phyloP scores from a whole-genome alignment of 2,888 invertebrate genomes.

The Didymodactylos carnosus region DNA sequence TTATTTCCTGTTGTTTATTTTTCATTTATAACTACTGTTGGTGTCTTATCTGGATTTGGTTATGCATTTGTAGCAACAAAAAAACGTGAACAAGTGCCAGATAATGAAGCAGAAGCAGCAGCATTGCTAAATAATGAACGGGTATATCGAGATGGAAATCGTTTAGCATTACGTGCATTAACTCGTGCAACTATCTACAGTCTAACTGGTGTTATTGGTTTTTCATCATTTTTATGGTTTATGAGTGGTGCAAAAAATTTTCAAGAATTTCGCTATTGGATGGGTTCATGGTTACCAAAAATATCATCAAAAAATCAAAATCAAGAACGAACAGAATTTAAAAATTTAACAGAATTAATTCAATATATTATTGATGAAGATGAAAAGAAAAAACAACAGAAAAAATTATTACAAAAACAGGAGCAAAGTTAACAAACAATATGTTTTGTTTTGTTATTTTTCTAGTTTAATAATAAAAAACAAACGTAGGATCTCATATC shows the following conservation, averaged over 20 bases:
- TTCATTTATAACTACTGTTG: conserved; percentile 3
- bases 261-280: conserved; percentile 8
- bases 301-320: background rate
- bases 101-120: conserved; percentile 3
- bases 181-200: conserved; percentile 10
- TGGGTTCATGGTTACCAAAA: conserved; percentile 1
- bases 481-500: too few relatives aligned
- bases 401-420: background rate
- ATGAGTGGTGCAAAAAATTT: conserved; percentile 9
- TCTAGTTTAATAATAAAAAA: background rate
- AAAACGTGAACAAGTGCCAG: background rate
- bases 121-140: background rate
- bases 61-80: conserved; percentile 1
- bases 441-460: background rate
- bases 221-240: conserved; percentile 7
- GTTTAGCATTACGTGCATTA: conserved; percentile 2
- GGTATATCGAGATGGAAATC: conserved; percentile 4
- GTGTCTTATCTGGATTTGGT: conserved; percentile 5
- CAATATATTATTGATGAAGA: conserved; percentile 13
- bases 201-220: conserved; percentile 1
- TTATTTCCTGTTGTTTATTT: conserved; percentile 9
- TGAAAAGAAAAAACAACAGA: background rate
- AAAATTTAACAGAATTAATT: conserved; percentile 13
- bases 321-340: conserved; percentile 10
- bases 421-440: background rate